These are phyloP conservation scores for Melanotaenia maccullochi DNA, from an alignment of 2,797 vertebrate genomes.

Conservation along the genomic window DNA sequence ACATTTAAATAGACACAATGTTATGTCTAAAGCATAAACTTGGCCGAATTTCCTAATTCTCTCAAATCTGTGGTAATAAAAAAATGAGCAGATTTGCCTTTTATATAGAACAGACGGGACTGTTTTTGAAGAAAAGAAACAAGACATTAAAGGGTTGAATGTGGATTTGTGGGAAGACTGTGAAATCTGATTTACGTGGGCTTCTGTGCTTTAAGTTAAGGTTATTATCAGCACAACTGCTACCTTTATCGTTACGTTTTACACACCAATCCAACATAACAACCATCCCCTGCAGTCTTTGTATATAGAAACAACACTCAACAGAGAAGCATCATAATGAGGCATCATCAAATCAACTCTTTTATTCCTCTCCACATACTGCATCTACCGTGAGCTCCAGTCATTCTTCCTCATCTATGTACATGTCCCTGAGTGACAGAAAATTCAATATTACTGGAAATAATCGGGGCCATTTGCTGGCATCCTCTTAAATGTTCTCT, in stretches of 20 bases:
- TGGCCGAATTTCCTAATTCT: constrained; percentile 46
- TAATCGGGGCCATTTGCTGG: constrained; percentile 40
- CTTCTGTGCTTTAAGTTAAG: constrained; percentile 14
- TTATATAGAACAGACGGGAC: constrained; percentile 49
- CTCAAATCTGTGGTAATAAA: constrained; percentile 47
- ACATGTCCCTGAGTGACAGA: constrained; percentile 39
- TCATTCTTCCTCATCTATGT: constrained; percentile 1
- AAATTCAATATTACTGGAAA: constrained; percentile 27
- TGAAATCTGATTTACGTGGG: constrained; percentile 35
- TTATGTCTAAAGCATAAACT: constrained; percentile 30
- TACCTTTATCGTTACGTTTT: neutral
- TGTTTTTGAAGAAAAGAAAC: constrained; percentile 43
- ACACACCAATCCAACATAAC: constrained; percentile 3
- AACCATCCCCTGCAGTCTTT: constrained; percentile 26
- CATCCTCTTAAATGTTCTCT: constrained; percentile 6
- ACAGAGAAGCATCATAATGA: constrained; percentile 45
- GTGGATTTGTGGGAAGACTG: constrained; percentile 21
- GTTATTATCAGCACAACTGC: constrained; percentile 11
- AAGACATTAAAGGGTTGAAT: constrained; percentile 27
- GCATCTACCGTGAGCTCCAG: constrained; percentile 37
- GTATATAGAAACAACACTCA: constrained; percentile 27
- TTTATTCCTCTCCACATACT: constrained; percentile 31
- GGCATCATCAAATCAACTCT: constrained; percentile 43
- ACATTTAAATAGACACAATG: constrained; percentile 41
- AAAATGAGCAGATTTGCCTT: constrained; percentile 55